Percentiles rank a stretch among this genome's conserved stretches.
These are phyloP conservation scores for Grammomys dolichurus DNA, from an alignment of 2,113 vertebrate genomes.

Conservation along the genomic window DNA sequence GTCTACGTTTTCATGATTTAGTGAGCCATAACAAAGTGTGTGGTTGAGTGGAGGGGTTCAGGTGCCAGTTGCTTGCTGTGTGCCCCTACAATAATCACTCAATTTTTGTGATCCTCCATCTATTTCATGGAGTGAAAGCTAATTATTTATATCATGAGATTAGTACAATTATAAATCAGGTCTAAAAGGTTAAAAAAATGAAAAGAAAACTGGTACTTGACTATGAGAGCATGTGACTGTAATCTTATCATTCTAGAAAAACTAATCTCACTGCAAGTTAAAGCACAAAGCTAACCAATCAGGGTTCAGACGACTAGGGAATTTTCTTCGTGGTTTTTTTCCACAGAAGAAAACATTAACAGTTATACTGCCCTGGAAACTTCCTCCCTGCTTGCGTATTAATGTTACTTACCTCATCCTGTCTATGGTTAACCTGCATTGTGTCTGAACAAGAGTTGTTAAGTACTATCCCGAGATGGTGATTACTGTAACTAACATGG, in stretches of 20 bases:
- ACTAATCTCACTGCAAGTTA: slow-evolving; percentile 17
- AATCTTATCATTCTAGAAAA: slow-evolving; percentile 40
- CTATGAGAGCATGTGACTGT: background rate
- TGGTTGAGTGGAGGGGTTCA: background rate
- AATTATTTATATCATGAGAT: background rate
- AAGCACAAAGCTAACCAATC: background rate
- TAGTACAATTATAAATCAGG: background rate
- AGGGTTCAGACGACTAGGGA: background rate
- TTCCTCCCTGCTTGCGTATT: background rate
- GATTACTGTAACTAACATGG: background rate
- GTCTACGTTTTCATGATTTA: slow-evolving; percentile 34
- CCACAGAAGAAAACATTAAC: background rate
- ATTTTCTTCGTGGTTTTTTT: background rate
- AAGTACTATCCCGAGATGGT: background rate
- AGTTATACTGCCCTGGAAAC: background rate
- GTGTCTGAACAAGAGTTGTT: slow-evolving; percentile 33
- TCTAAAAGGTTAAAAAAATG: slow-evolving; percentile 28
- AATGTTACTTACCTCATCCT: background rate
- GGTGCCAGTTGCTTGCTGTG: background rate
- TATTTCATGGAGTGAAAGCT: background rate
- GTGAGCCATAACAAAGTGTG: background rate
- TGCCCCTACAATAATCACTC: background rate
- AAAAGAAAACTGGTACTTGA: background rate
- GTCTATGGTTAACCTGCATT: slow-evolving; percentile 20
- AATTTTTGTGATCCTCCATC: background rate